These are phyloP conservation scores for Caenorhabditis remanei DNA, from an alignment of 1,140 invertebrate species.

Conservation along the genomic window DNA sequence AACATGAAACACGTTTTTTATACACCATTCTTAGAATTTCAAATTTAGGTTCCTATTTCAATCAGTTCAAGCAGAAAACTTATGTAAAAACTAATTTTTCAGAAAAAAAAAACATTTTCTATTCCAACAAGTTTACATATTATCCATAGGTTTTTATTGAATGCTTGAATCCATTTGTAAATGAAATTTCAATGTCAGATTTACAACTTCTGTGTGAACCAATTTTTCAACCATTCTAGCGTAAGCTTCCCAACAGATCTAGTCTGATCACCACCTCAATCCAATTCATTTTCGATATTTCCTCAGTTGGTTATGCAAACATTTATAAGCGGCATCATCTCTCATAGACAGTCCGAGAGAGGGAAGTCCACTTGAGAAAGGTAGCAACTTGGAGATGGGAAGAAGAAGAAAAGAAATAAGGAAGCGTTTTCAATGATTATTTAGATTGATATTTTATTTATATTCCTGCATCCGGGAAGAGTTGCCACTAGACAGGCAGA, in stretches of 20 bases:
- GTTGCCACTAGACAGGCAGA: neutral
- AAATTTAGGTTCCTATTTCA: no score
- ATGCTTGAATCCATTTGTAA: no score
- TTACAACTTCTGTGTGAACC: no score
- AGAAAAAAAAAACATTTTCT: no score
- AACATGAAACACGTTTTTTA: no score
- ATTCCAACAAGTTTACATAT: no score
- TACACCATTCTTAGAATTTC: no score
- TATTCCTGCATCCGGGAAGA: neutral
- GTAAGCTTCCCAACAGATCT: neutral
- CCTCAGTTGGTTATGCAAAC: constrained; percentile 6
- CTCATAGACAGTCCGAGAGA: neutral
- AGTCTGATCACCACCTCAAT: neutral
- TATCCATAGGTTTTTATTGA: no score
- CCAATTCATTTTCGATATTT: neutral
- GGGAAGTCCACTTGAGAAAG: constrained; percentile 10
- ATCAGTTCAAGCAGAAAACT: no score
- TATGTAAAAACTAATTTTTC: no score
- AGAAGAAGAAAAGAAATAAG: neutral
- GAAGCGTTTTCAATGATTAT: neutral
- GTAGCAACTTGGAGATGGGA: neutral
- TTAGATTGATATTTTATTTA: neutral
- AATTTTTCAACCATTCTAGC: no score
- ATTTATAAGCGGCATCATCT: constrained; percentile 7
- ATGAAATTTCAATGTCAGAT: no score